Conservation (phyloP, 2,797 vertebrate species). For the Garrulus glandarius region DNA sequence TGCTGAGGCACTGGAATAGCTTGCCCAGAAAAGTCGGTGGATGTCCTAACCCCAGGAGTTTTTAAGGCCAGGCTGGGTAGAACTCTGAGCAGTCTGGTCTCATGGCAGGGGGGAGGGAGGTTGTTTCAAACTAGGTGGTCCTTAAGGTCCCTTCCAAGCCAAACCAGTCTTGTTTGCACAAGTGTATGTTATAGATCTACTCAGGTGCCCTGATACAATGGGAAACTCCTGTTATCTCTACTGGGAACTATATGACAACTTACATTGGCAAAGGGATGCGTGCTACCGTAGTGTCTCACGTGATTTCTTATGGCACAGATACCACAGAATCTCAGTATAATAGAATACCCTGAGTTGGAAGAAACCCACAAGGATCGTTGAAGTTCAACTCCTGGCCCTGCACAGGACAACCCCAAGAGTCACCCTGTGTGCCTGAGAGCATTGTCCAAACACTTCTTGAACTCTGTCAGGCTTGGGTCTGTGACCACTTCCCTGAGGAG, state of each 20-base stretch:
- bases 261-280: neutral
- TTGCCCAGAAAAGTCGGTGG: neutral
- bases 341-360: neutral
- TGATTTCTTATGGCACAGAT: neutral
- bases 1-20: neutral
- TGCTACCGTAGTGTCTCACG: neutral
- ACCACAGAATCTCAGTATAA: neutral
- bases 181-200: neutral
- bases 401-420: neutral
- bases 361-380: neutral
- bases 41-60: neutral
- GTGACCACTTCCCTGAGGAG: neutral
- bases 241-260: neutral
- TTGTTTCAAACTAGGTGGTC: neutral
- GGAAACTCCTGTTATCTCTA: neutral
- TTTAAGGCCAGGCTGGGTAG: neutral
- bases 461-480: neutral
- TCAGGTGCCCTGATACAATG: too few relatives aligned
- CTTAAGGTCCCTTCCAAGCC: neutral
- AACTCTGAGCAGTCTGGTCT: neutral
- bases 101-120: accelerated
- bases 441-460: neutral
- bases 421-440: neutral
- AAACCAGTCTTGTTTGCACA: neutral
- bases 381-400: neutral